Base-by-base conservation (phyloP, 2,888 invertebrate genomes). In the Callimorpha dominula region DNA sequence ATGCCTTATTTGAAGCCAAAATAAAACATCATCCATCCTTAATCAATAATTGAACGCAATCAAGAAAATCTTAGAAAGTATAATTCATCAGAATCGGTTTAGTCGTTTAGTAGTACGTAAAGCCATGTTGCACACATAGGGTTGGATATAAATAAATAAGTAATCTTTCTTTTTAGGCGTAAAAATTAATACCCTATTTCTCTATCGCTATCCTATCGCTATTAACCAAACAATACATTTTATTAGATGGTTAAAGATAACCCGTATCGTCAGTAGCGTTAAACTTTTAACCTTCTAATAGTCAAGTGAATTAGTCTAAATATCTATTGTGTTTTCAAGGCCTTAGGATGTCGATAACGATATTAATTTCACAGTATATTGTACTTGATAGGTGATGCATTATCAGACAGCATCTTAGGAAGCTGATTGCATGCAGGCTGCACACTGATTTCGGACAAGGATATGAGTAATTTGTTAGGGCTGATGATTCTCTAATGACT, bases 311-410 rank as follows among this genome's bases (percentile, higher is more conserved):
- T 85, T 78, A 82, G 65, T 62, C 57, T 79, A 72, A 81, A 74
- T 69, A 77, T 77, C 73, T 74, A 82, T 79, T 78, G 80, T 80
- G 31, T 68, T 17, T 1, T 14, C 74, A 83, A 86, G 85, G 84
- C 62, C 64, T 42, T 71, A 77, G 85, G 84, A 87, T 87, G 84
- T 77, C 78, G 78, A 86, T 85, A 78, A 84, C 70, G 76, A 73
- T 77, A 68, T 73, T 75, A 74, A 77, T 81, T 81, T 79, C 9
- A 65, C 72, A 68, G 71, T 75, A 70, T 65, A 70, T 72, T 81
- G 78, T 80, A 78, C 73, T 75, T 76, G 72, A 71, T 80, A 82
- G 84, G 83, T 85, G 85, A 83, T 85, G 68, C 7, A 8, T 31
- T 40, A 78, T 82, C 73, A 70, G 1, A 8, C 6, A 49, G 73